Percentiles rank a stretch among this genome's conserved stretches.
These are phyloP conservation scores for Mycalesis mineus DNA, from an alignment of 2,888 invertebrate genomes.

Conservation along the genomic window DNA sequence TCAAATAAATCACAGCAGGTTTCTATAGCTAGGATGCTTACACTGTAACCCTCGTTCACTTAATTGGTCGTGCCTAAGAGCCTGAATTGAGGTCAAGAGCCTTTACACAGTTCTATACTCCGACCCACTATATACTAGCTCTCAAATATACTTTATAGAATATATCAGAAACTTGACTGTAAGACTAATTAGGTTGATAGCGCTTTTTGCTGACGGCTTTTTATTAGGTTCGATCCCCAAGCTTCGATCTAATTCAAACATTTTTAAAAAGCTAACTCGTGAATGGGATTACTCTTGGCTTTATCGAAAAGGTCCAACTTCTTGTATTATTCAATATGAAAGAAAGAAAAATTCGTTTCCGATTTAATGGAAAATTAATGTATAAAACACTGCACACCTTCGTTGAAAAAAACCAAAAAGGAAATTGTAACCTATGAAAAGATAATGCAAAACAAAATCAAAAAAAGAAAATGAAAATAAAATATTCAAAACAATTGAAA, in stretches of 20 bases:
- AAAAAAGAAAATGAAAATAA: too few relatives aligned
- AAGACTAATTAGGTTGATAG: slow-evolving; percentile 7
- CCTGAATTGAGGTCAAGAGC: slow-evolving; percentile 32
- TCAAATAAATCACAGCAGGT: slow-evolving; percentile 5
- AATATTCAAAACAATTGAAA: too few relatives aligned
- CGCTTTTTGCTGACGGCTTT: slow-evolving; percentile 6
- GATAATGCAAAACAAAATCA: too few relatives aligned
- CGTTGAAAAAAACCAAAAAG: too few relatives aligned
- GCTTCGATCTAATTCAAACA: neutral
- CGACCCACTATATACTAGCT: slow-evolving; percentile 23
- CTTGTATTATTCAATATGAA: neutral
- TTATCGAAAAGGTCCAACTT: neutral
- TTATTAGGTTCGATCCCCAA: neutral
- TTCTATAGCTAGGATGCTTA: slow-evolving; percentile 17
- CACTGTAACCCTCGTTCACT: slow-evolving; percentile 20
- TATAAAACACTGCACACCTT: too few relatives aligned
- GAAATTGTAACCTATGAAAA: too few relatives aligned
- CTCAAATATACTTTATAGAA: slow-evolving; percentile 9
- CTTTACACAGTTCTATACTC: slow-evolving; percentile 22
- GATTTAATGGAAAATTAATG: neutral
- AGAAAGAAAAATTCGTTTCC: too few relatives aligned
- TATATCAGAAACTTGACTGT: slow-evolving; percentile 6
- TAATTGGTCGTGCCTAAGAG: slow-evolving; percentile 29
- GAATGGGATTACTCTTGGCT: neutral
- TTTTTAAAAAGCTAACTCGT: neutral